Evolutionary conservation across 37 sponge, comb jelly and placozoan genomes (phyloP), one percentile per base, ranked within the genome.

Genomic region (Spongilla lacustris): DNA sequence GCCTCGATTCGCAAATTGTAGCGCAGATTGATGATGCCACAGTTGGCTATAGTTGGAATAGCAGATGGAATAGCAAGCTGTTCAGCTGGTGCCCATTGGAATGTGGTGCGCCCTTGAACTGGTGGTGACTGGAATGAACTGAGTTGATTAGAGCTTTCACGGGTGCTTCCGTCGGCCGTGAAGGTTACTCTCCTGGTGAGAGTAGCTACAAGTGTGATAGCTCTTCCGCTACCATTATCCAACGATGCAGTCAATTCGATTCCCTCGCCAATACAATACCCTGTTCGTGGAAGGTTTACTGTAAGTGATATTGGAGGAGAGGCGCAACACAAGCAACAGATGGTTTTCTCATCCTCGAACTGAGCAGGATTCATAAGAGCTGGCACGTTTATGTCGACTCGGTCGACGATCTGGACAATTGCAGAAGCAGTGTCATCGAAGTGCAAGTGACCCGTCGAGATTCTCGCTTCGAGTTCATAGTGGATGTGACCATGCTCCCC

Each of bases 311-410:
- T 83, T 31, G 86, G 88, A 8, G 89, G 89, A 46, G 94, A 91
- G 14, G 83, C 76, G 79, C 94, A 94, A 82, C 94, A 94, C 31
- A 94, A 68, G 72, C 91, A 94, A 69, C 94, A 81, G 22, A 94
- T 71, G 19, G 68, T 81, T 69, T 90, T 94, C 33, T 87, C 71
- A 19, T 68, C 69, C 36, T 85, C 82, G 21, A 75, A 67, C 32
- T 78, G 58, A 29, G 38, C 8, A 12, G 85, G 87, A 36, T 21
- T 34, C 23, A 77, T 34, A 0, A 91, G 81, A 1, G 10, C 73
- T 19, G 91, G 82, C 21, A 25, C 12, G 31, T 87, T 91, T 75
- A 91, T 83, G 33, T 87, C 84, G 5, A 91, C 82, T n/a, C 77
- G 31, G 27, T 86, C 79, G 29, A 48, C 33, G 26, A 94, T 79